Percentiles rank a stretch among this genome's conserved stretches.
Evolutionary conservation across 2,797 vertebrate species (phyloP).

Genomic region (Pipistrellus pygmaeus): DNA sequence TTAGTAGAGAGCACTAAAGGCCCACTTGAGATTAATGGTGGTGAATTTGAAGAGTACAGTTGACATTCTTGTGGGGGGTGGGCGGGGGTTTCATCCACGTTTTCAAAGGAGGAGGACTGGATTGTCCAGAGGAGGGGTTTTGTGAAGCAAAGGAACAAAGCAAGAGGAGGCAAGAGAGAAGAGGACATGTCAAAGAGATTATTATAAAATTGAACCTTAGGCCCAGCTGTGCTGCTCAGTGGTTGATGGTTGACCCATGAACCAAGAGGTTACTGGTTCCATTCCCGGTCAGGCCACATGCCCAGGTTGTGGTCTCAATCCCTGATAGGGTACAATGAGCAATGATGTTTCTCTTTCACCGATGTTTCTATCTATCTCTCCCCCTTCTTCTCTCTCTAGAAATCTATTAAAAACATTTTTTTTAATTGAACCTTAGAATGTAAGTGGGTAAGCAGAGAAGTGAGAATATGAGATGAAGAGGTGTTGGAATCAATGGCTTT

Average conservation of each 20-base stretch:
- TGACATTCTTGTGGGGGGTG: background rate
- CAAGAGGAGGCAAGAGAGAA: background rate
- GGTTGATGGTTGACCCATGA: too few species aligned
- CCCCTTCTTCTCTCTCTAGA: too few species aligned
- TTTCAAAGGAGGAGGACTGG: background rate
- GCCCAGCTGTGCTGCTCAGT: too few species aligned
- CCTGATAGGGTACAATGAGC: too few species aligned
- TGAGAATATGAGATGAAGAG: background rate
- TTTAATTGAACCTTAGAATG: background rate
- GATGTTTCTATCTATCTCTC: too few species aligned
- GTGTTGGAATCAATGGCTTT: background rate
- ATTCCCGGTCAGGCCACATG: too few species aligned
- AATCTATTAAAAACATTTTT: too few species aligned
- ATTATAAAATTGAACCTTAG: background rate
- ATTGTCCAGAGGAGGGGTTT: background rate
- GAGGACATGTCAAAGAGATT: background rate
- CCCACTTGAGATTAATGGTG: background rate
- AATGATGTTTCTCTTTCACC: too few species aligned
- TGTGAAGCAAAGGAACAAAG: slow-evolving; percentile 8
- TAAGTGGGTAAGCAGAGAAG: background rate
- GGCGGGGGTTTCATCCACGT: background rate
- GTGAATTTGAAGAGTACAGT: background rate
- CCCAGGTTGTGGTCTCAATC: too few species aligned
- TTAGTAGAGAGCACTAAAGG: background rate
- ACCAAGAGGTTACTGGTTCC: too few species aligned